Conservation (phyloP, 2,113 vertebrate species). For the Eulemur rufifrons region DNA sequence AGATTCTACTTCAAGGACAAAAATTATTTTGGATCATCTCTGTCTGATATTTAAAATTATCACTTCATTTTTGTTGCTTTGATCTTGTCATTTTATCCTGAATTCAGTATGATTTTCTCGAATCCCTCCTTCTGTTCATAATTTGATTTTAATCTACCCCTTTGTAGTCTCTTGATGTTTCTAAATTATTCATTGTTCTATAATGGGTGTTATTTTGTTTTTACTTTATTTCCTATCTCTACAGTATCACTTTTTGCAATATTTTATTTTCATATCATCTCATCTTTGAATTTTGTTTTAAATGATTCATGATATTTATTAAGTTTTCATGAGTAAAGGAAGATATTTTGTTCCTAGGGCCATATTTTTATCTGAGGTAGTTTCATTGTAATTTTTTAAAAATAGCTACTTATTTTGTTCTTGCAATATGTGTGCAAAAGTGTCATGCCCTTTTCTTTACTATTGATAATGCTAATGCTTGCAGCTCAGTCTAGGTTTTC, state of each 20-base stretch:
- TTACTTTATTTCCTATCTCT: not conserved
- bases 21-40: not conserved
- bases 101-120: not conserved
- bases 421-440: not conserved
- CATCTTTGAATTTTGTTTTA: not conserved
- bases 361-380: not conserved
- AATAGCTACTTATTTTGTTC: not conserved
- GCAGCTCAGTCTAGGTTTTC: not conserved
- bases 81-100: not conserved
- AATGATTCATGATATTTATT: not conserved
- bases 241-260: not conserved
- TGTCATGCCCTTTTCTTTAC: not conserved
- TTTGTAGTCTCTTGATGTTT: not conserved
- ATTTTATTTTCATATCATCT: not conserved
- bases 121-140: not conserved
- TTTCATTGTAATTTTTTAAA: not conserved
- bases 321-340: not conserved
- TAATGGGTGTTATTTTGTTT: not conserved
- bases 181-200: constrained; percentile 11
- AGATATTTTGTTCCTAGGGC: not conserved
- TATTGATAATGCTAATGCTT: not conserved
- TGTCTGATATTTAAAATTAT: not conserved
- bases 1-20: not conserved
- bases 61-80: not conserved
- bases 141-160: not conserved